phyloP scores from a whole-genome alignment of 2,113 vertebrate species.

The Microtus ochrogaster region DNA sequence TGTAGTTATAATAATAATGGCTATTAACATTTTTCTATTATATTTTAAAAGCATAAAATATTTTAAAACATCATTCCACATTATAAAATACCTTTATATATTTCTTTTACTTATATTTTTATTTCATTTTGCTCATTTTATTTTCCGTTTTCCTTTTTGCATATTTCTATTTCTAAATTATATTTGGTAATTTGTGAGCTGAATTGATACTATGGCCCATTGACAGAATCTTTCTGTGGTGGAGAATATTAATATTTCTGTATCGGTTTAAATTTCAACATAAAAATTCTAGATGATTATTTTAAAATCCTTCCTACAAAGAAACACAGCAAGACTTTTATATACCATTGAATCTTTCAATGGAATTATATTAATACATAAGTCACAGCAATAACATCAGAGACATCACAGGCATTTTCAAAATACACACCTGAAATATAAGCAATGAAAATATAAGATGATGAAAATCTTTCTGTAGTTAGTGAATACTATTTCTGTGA shows the following conservation, averaged over 20 bases:
- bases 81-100: neutral
- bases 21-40: neutral
- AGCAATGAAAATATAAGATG: neutral
- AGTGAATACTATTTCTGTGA: neutral
- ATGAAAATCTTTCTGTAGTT: neutral
- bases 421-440: neutral
- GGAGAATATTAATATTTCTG: neutral
- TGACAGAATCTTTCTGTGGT: neutral
- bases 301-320: neutral
- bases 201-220: neutral
- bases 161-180: neutral
- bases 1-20: neutral
- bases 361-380: neutral
- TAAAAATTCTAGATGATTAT: neutral
- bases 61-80: neutral
- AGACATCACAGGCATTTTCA: neutral
- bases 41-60: constrained; percentile 1
- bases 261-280: neutral
- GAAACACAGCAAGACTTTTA: neutral
- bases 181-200: neutral
- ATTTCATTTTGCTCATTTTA: neutral
- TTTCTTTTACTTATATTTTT: neutral
- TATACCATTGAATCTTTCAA: neutral
- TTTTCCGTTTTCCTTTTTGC: neutral
- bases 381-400: neutral